phyloP scores from a whole-genome alignment of 2,113 vertebrate genomes.

The Vulpes vulpes region DNA sequence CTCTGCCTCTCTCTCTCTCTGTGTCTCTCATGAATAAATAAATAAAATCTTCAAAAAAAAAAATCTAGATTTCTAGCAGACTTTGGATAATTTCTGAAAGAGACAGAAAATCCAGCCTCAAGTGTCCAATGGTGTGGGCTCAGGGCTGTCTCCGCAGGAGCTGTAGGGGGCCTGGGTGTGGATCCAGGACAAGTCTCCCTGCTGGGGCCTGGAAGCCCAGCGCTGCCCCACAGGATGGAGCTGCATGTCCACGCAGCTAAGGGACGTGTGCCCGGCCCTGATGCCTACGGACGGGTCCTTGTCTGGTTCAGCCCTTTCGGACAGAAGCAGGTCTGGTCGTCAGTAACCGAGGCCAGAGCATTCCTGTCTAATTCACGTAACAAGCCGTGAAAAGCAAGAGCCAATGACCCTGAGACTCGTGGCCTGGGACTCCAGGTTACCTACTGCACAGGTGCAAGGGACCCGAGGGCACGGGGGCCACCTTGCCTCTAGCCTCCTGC shows the following conservation, averaged over 20 bases:
- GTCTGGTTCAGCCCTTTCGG: too few species aligned
- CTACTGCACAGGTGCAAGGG: not conserved
- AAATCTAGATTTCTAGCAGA: not conserved
- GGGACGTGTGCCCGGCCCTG: fast-evolving
- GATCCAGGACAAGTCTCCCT: not conserved
- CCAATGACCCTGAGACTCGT: fast-evolving
- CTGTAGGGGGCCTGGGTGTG: not conserved
- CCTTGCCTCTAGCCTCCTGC: slow-evolving; percentile 60
- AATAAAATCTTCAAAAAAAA: not conserved
- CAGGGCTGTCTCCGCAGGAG: not conserved
- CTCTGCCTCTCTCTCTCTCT: too few species aligned
- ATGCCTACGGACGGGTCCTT: not conserved
- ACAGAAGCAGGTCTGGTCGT: not conserved
- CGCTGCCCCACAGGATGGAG: too few species aligned
- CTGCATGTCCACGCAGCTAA: fast-evolving
- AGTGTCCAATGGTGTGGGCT: not conserved
- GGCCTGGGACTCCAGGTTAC: not conserved
- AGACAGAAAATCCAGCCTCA: not conserved
- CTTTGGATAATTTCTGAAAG: not conserved
- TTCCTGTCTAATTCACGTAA: not conserved
- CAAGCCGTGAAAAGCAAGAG: not conserved
- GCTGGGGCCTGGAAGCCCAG: not conserved
- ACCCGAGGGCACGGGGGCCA: not conserved
- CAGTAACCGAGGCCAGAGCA: not conserved
- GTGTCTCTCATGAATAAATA: too few species aligned